Conservation (phyloP, 2,797 vertebrate genomes). For the Percopsis omiscomaycus region DNA sequence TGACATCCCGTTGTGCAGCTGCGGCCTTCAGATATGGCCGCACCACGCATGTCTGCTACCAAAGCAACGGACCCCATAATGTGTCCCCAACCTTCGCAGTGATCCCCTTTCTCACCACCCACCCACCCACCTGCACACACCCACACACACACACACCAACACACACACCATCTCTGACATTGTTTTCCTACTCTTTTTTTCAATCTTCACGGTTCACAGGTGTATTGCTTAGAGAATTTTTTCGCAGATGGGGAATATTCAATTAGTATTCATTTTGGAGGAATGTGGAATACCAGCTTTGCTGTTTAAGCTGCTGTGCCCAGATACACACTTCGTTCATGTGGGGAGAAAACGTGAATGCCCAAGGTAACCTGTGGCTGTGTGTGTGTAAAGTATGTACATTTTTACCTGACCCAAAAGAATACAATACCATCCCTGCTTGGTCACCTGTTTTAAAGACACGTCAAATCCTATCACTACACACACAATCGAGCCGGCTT, state of each 20-base stretch:
- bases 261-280: slow-evolving; percentile 54
- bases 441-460: too few species aligned
- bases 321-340: slow-evolving; percentile 22
- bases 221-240: slow-evolving; percentile 54
- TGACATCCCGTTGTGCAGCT: slow-evolving; percentile 57
- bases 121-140: background rate
- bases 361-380: too few species aligned
- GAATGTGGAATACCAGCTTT: slow-evolving; percentile 24
- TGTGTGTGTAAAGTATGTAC: too few species aligned
- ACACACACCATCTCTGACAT: background rate
- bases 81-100: slow-evolving; percentile 19
- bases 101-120: slow-evolving; percentile 15
- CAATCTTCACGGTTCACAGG: slow-evolving; percentile 62
- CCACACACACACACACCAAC: background rate
- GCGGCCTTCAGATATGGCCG: slow-evolving; percentile 56
- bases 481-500: too few species aligned
- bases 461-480: too few species aligned
- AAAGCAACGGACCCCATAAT: slow-evolving; percentile 14
- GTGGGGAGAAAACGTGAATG: too few species aligned
- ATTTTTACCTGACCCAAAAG: too few species aligned
- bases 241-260: slow-evolving; percentile 57
- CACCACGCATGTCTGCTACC: slow-evolving; percentile 34
- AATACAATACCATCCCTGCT: too few species aligned
- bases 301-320: slow-evolving; percentile 39
- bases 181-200: slow-evolving; percentile 16